phyloP scores from a whole-genome alignment of 1,140 invertebrate species.

The roundworm (Caenorhabditis elegans) region WBcel235 BX284606.5:8309501-8310000 shows the following conservation, averaged over 20 bases:
- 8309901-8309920: conserved; percentile 14
- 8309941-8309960: background rate
- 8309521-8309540: conserved; percentile 5
- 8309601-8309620: background rate
- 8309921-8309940: conserved; percentile 24
- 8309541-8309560: background rate
- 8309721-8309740: background rate
- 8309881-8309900: background rate
- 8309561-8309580: background rate
- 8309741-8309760: background rate
- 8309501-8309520: background rate
- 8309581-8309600: too few relatives aligned
- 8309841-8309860: background rate
- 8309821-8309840: background rate
- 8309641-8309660: background rate
- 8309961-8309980: background rate
- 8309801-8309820: background rate
- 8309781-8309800: background rate
- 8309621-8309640: conserved; percentile 14
- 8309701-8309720: background rate
- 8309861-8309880: background rate
- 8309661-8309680: background rate
- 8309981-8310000: conserved; percentile 23
- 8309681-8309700: background rate
- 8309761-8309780: background rate